These are phyloP conservation scores for Ormyrus thymus DNA, from an alignment of 2,888 invertebrate species.

Conservation along the genomic window DNA sequence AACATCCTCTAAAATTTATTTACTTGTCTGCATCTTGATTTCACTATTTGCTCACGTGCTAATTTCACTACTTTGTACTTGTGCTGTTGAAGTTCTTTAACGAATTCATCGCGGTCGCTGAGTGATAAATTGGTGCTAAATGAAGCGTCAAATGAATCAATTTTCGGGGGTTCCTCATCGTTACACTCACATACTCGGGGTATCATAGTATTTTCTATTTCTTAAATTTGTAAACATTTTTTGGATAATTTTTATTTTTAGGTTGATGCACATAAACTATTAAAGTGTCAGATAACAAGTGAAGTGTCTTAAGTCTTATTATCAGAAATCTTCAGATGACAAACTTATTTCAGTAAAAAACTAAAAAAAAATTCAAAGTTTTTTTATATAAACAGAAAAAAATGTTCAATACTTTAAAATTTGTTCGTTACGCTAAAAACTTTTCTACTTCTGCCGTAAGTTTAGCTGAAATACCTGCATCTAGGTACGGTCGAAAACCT, in stretches of 20 bases:
- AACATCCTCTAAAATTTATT: constrained; percentile 18
- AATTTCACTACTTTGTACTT: constrained; percentile 46
- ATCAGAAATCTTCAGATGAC: constrained; percentile 31
- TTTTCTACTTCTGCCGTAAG: too few species aligned
- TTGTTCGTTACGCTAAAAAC: too few species aligned
- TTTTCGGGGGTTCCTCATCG: constrained; percentile 19
- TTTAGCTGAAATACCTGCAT: too few species aligned
- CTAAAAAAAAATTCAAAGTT: background rate
- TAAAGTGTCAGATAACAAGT: constrained; percentile 32
- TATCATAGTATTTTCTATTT: constrained; percentile 41
- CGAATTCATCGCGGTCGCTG: constrained; percentile 30
- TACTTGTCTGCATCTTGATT: constrained; percentile 46
- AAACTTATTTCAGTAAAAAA: constrained; percentile 1
- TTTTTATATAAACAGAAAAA: background rate
- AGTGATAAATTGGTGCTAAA: background rate
- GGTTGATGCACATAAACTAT: background rate
- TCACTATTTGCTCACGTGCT: constrained; percentile 31
- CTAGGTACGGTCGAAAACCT: background rate
- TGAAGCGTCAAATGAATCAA: background rate
- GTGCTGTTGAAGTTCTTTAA: constrained; percentile 14
- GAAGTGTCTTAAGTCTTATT: constrained; percentile 5
- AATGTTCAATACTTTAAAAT: too few species aligned
- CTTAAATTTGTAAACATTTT: constrained; percentile 45
- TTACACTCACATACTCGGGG: constrained; percentile 41
- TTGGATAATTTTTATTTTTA: constrained; percentile 25